These are phyloP conservation scores for Rhagophthalmus giganteus DNA, from an alignment of 2,888 invertebrate species.

Conservation along the genomic window DNA sequence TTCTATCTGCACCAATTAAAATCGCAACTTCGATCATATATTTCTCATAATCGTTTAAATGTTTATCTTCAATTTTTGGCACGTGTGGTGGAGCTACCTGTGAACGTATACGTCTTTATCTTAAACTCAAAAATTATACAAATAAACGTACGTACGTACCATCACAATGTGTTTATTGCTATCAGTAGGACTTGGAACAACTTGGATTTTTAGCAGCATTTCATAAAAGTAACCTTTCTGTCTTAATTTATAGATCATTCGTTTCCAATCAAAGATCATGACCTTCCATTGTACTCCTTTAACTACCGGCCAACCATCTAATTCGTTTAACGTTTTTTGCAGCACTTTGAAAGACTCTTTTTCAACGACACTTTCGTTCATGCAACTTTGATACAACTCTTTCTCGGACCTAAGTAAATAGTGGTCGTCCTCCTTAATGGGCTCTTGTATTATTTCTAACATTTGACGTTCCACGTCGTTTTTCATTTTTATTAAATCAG, in stretches of 20 bases:
- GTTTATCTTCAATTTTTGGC: too few relatives aligned
- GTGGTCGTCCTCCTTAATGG: slow-evolving; percentile 16
- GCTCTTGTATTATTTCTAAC: slow-evolving; percentile 8
- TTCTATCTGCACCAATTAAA: slow-evolving; percentile 34
- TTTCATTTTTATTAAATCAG: too few relatives aligned
- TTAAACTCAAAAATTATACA: too few relatives aligned
- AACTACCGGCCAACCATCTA: slow-evolving; percentile 45
- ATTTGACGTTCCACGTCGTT: slow-evolving; percentile 7
- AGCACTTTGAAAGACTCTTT: slow-evolving; percentile 28
- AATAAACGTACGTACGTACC: too few relatives aligned
- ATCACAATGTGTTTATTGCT: too few relatives aligned
- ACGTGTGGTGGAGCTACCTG: slow-evolving; percentile 7
- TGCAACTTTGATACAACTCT: slow-evolving; percentile 36
- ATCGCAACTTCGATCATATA: slow-evolving; percentile 38
- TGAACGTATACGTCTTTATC: slow-evolving; percentile 1
- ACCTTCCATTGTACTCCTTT: slow-evolving; percentile 37
- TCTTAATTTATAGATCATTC: slow-evolving; percentile 38
- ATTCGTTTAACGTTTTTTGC: slow-evolving; percentile 32
- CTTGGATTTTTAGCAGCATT: slow-evolving; percentile 35
- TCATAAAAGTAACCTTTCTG: slow-evolving; percentile 38
- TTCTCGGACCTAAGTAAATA: slow-evolving; percentile 12
- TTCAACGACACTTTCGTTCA: slow-evolving; percentile 32
- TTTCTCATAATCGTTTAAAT: slow-evolving; percentile 21
- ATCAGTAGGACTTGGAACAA: slow-evolving; percentile 44
- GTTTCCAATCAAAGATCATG: slow-evolving; percentile 39